Evolutionary conservation across 30 jellyfish, hydroid and myxozoan species (phyloP).

Genomic region (Chrysaora quinquecirrha): DNA sequence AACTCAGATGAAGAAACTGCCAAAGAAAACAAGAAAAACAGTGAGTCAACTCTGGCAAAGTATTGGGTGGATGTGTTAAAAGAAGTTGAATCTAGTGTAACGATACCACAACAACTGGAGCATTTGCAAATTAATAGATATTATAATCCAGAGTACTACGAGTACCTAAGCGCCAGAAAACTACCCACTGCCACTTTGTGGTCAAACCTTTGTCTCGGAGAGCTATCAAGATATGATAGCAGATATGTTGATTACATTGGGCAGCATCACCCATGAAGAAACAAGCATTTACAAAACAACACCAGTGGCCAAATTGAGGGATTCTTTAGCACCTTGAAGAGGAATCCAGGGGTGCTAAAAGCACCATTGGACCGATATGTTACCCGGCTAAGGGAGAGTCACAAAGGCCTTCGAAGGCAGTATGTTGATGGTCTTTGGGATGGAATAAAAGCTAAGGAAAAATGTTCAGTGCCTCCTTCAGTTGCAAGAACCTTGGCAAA

Average conservation of each 20-base stretch:
- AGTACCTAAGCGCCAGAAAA: background rate
- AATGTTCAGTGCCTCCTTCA: background rate
- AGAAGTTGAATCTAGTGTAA: background rate
- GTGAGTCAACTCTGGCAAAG: background rate
- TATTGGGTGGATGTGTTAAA: background rate
- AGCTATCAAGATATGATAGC: background rate
- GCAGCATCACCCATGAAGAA: background rate
- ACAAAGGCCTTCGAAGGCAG: slow-evolving; percentile 20
- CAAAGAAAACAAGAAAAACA: no score
- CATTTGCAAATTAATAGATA: background rate
- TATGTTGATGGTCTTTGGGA: slow-evolving; percentile 19
- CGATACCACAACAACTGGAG: background rate
- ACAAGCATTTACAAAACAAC: background rate
- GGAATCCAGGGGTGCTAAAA: background rate
- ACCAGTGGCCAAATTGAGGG: slow-evolving; percentile 11
- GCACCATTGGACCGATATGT: background rate
- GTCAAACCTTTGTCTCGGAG: background rate
- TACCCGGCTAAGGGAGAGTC: background rate
- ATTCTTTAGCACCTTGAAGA: background rate
- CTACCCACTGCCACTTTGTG: background rate
- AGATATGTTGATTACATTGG: background rate
- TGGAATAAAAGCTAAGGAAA: background rate
- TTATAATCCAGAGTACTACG: background rate
- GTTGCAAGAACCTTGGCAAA: background rate
- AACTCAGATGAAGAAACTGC: no score